These are phyloP conservation scores for Heliconius erato DNA, from an alignment of 2,888 invertebrate species.

Conservation along the genomic window DNA sequence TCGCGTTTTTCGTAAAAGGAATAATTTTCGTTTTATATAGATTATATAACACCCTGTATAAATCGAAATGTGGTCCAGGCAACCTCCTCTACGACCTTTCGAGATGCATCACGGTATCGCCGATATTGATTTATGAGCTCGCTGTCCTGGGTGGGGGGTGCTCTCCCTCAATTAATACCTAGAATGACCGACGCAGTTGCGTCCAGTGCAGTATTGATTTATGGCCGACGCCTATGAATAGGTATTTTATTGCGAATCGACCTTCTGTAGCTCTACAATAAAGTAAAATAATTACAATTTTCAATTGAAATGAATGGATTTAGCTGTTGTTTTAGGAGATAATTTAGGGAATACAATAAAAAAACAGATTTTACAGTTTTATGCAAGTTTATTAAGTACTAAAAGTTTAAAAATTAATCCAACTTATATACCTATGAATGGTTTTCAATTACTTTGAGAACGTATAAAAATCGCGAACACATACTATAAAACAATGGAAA, in stretches of 20 bases:
- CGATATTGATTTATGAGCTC: constrained; percentile 34
- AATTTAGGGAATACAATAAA: too few relatives aligned
- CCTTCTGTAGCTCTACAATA: background rate
- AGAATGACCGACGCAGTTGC: constrained; percentile 32
- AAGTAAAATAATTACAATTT: background rate
- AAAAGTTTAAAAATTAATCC: too few relatives aligned
- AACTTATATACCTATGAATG: background rate
- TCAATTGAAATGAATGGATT: background rate
- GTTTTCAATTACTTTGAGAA: background rate
- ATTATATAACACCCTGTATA: background rate
- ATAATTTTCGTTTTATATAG: background rate
- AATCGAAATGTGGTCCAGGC: background rate
- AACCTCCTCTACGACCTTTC: background rate
- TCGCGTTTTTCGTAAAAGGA: background rate
- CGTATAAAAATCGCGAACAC: background rate
- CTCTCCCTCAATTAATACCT: constrained; percentile 19
- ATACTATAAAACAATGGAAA: constrained; percentile 11
- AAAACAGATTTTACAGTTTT: too few relatives aligned
- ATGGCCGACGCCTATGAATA: constrained; percentile 19
- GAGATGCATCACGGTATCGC: constrained; percentile 13
- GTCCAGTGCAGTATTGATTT: constrained; percentile 34
- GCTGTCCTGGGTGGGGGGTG: constrained; percentile 1
- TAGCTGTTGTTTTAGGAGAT: background rate
- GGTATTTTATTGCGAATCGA: background rate
- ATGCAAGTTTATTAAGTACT: too few relatives aligned